Evolutionary conservation across 1,140 invertebrate genomes (phyloP).

Genomic region (Stegodyphus dumicola): DNA sequence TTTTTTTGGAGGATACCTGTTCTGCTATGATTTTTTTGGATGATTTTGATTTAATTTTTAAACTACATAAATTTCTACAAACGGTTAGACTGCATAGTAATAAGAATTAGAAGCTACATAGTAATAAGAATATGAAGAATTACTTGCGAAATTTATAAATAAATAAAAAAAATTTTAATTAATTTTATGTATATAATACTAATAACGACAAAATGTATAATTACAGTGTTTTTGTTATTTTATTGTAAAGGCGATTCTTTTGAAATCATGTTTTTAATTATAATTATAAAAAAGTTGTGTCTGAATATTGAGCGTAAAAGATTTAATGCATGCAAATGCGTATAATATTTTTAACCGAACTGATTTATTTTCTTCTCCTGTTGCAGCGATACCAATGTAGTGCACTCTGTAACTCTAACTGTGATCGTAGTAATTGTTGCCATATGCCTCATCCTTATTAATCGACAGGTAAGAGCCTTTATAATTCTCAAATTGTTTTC

Average conservation of each 20-base stretch:
- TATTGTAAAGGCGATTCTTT: not conserved
- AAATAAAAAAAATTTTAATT: too few relatives aligned
- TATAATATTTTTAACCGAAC: not conserved
- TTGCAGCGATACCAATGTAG: constrained; percentile 39
- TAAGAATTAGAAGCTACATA: too few relatives aligned
- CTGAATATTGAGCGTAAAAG: not conserved
- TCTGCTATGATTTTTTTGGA: too few relatives aligned
- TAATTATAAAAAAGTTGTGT: not conserved
- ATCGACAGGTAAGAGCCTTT: constrained; percentile 65
- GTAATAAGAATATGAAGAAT: too few relatives aligned
- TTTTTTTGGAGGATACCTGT: too few relatives aligned
- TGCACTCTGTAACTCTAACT: constrained; percentile 46
- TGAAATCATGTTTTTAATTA: not conserved
- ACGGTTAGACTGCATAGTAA: too few relatives aligned
- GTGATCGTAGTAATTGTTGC: constrained; percentile 71
- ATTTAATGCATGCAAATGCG: not conserved
- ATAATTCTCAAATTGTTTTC: too few relatives aligned
- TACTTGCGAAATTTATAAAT: too few relatives aligned
- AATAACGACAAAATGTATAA: not conserved
- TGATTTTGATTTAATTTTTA: too few relatives aligned
- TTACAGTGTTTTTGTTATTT: not conserved
- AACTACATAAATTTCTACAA: too few relatives aligned
- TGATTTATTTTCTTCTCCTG: not conserved
- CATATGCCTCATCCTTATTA: constrained; percentile 68
- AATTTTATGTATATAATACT: not conserved